These are phyloP conservation scores for Cepaea nemoralis DNA, from an alignment of 1,140 invertebrate genomes.

Conservation along the genomic window DNA sequence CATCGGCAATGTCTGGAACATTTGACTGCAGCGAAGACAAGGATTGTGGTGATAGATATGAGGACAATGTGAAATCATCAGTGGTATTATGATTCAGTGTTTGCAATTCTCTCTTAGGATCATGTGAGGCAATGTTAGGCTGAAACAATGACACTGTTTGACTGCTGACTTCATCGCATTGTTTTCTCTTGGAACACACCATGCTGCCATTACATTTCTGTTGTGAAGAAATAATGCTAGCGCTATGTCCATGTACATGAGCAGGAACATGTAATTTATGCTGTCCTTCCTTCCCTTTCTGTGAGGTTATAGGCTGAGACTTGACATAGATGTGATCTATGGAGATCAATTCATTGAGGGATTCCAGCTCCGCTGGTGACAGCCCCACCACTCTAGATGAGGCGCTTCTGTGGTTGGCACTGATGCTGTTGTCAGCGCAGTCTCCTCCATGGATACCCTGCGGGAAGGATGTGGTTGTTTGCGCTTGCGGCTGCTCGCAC, in stretches of 20 bases:
- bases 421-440: conserved; percentile 26
- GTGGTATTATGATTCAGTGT: background rate
- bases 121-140: background rate
- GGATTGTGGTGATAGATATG: background rate
- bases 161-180: background rate
- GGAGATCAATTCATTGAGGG: conserved; percentile 72
- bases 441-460: conserved; percentile 36
- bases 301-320: conserved; percentile 47
- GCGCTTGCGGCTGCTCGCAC: conserved; percentile 40
- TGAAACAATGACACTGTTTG: background rate
- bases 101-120: background rate
- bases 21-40: background rate
- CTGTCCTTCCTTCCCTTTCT: conserved; percentile 20
- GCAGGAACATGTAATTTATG: conserved; percentile 13
- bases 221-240: background rate
- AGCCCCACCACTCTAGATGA: conserved; percentile 68
- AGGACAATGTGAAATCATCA: background rate
- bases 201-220: background rate
- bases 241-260: background rate
- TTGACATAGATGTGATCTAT: conserved; percentile 71
- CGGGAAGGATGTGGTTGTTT: conserved; percentile 48
- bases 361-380: conserved; percentile 71
- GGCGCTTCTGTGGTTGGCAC: conserved; percentile 36
- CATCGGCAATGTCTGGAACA: background rate
- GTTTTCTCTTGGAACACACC: conserved; percentile 2